These are phyloP conservation scores for Perca flavescens DNA, from an alignment of 2,113 vertebrate species.

Conservation along the genomic window DNA sequence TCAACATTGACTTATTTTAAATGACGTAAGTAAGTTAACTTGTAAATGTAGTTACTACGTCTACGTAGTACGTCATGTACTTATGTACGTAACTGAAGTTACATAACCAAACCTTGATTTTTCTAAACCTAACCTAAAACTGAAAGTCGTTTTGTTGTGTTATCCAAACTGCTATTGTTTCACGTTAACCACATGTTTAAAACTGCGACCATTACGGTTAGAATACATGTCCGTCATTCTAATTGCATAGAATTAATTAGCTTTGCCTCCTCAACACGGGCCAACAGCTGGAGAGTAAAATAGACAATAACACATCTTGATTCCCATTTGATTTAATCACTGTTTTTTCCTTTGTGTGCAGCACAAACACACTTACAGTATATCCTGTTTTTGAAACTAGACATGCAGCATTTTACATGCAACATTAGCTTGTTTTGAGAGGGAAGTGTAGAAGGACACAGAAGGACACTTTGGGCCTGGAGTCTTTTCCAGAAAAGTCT, in stretches of 20 bases:
- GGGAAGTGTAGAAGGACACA: slow-evolving; percentile 46
- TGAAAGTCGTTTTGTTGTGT: no score
- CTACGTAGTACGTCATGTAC: no score
- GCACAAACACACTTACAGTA: not conserved
- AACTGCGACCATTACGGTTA: no score
- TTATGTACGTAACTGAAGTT: no score
- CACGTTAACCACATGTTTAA: no score
- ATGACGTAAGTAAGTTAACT: no score
- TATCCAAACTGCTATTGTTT: no score
- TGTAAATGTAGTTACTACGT: no score
- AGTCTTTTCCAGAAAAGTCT: slow-evolving; percentile 40
- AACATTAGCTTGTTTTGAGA: slow-evolving; percentile 32
- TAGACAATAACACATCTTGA: slow-evolving; percentile 49
- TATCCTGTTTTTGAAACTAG: slow-evolving; percentile 19
- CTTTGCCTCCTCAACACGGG: slow-evolving; percentile 46
- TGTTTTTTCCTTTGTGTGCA: not conserved
- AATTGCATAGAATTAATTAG: slow-evolving; percentile 54
- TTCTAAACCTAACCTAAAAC: no score
- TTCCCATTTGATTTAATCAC: slow-evolving; percentile 49
- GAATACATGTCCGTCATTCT: slow-evolving; percentile 5
- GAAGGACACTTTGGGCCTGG: slow-evolving; percentile 53
- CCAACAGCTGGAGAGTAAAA: slow-evolving; percentile 72
- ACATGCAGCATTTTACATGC: slow-evolving; percentile 14
- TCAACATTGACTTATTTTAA: no score
- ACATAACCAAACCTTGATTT: no score